Evolutionary conservation across 1,140 invertebrate species (phyloP).

Genomic region (Drosophila lowei): DNA sequence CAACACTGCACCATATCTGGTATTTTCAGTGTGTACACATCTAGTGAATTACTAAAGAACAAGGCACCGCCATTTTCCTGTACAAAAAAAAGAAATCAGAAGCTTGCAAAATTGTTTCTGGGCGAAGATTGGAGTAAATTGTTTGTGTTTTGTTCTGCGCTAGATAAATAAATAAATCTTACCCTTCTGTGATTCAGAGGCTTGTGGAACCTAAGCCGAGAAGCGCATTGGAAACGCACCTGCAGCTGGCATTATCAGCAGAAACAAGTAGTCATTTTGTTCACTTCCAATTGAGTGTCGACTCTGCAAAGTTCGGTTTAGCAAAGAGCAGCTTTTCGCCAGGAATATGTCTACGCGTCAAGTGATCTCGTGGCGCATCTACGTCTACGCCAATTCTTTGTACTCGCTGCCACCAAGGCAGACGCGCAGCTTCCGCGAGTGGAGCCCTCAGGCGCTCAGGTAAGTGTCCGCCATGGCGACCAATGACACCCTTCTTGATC

Average conservation of each 20-base stretch:
- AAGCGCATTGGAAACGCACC: neutral
- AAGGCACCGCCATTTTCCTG: too few relatives aligned
- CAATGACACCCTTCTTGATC: neutral
- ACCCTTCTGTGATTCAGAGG: neutral
- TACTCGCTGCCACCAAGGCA: constrained; percentile 36
- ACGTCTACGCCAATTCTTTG: constrained; percentile 48
- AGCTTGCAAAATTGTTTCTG: too few relatives aligned
- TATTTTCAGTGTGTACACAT: too few relatives aligned
- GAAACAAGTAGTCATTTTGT: neutral
- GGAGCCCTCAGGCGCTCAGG: constrained; percentile 27
- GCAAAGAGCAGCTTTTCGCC: neutral
- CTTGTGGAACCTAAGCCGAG: neutral
- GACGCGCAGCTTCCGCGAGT: constrained; percentile 23
- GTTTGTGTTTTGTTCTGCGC: constrained; percentile 2
- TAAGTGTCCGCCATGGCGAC: neutral
- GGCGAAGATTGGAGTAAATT: neutral
- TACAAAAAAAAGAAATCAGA: too few relatives aligned
- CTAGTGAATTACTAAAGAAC: too few relatives aligned
- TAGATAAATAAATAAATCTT: too few relatives aligned
- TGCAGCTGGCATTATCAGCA: neutral
- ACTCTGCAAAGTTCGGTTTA: neutral
- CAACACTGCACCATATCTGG: too few relatives aligned
- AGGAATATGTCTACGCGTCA: constrained; percentile 44
- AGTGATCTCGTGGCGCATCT: constrained; percentile 53
- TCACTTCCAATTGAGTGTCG: neutral